Evolutionary conservation across 2,888 invertebrate species (phyloP).

Genomic region (Dynastes grantii): DNA sequence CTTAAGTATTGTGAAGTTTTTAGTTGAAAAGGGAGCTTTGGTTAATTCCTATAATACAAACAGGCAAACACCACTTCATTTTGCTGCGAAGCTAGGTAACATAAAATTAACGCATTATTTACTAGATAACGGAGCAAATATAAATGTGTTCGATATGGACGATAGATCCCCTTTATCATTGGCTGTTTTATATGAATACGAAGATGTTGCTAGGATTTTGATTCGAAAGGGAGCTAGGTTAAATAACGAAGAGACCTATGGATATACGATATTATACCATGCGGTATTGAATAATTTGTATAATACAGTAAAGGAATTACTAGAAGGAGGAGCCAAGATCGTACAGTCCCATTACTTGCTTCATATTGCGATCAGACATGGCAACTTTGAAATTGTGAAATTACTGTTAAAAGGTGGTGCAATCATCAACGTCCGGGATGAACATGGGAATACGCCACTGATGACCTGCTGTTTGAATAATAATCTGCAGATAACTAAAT

Average conservation of each 20-base stretch:
- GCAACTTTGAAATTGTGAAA: slow-evolving; percentile 75
- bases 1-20: slow-evolving; percentile 73
- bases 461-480: slow-evolving; percentile 72
- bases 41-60: slow-evolving; percentile 71
- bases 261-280: slow-evolving; percentile 81
- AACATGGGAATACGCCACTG: slow-evolving; percentile 80
- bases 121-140: slow-evolving; percentile 65
- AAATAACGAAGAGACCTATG: slow-evolving; percentile 81
- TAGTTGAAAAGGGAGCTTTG: slow-evolving; percentile 76
- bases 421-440: slow-evolving; percentile 77
- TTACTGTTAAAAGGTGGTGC: slow-evolving; percentile 74
- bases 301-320: slow-evolving; percentile 74
- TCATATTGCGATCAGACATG: slow-evolving; percentile 78
- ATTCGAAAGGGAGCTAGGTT: slow-evolving; percentile 76
- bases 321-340: slow-evolving; percentile 79
- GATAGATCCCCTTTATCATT: slow-evolving; percentile 71
- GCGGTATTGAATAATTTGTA: slow-evolving; percentile 80
- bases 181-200: slow-evolving; percentile 68
- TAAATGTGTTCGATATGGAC: slow-evolving; percentile 67
- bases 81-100: slow-evolving; percentile 63
- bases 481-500: slow-evolving; percentile 71
- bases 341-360: slow-evolving; percentile 81
- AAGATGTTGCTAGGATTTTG: slow-evolving; percentile 70
- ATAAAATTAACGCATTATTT: slow-evolving; percentile 62
- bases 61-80: slow-evolving; percentile 67